Conservation (phyloP, 2,888 invertebrate genomes). For the Parnassius orleans region DNA sequence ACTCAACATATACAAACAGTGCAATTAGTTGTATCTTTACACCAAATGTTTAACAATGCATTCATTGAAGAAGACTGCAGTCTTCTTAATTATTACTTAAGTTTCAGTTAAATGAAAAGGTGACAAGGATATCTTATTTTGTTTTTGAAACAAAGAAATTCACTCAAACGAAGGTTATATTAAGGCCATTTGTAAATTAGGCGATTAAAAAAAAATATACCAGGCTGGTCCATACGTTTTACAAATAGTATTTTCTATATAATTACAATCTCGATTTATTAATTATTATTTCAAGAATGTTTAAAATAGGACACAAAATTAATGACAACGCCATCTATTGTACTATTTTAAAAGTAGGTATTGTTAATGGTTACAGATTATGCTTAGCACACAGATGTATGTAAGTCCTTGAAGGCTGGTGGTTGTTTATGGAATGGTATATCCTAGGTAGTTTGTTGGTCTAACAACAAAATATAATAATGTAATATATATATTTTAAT, state of each 20-base stretch:
- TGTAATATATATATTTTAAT: conserved; percentile 7
- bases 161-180: no score
- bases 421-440: not conserved
- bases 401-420: no score
- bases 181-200: not conserved
- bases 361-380: not conserved
- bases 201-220: not conserved
- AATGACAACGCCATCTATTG: not conserved
- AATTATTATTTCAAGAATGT: not conserved
- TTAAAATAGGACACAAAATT: not conserved
- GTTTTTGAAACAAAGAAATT: no score
- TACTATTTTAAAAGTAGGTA: not conserved
- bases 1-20: not conserved
- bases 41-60: conserved; percentile 19
- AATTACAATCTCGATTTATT: not conserved
- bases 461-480: not conserved
- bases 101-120: no score
- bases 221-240: not conserved
- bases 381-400: not conserved
- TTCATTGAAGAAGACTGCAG: no score
- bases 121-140: no score
- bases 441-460: not conserved
- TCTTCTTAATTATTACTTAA: no score
- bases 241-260: conserved; percentile 1
- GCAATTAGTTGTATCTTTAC: conserved; percentile 1